A percentile compares a stretch with the other conserved stretches of the same genome.
These are phyloP conservation scores for Ichneumoninae sp. DNA, from an alignment of 2,888 invertebrate genomes.

Conservation along the genomic window DNA sequence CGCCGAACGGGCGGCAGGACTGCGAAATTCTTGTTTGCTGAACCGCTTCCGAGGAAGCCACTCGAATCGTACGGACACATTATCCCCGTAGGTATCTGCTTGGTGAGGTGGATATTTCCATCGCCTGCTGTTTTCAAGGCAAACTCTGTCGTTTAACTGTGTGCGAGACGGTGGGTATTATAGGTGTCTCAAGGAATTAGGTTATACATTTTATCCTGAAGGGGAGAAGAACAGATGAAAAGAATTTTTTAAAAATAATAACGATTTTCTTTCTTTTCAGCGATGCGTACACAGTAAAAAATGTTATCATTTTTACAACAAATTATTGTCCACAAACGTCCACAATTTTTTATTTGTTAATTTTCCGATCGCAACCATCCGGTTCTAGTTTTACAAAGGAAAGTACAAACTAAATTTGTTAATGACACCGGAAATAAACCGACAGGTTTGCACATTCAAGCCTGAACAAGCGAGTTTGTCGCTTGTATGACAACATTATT, in stretches of 20 bases:
- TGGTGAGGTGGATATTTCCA: constrained; percentile 4
- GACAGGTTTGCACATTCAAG: too few species aligned
- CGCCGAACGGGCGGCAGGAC: constrained; percentile 26
- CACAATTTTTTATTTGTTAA: too few species aligned
- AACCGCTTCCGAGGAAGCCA: constrained; percentile 60
- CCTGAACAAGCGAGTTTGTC: too few species aligned
- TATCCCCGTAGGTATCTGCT: constrained; percentile 10
- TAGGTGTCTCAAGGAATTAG: not conserved
- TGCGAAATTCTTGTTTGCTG: constrained; percentile 66
- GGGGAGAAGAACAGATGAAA: not conserved
- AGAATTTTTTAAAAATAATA: not conserved
- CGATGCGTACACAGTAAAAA: too few species aligned
- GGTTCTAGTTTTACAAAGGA: too few species aligned
- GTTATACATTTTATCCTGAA: not conserved
- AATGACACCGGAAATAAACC: too few species aligned
- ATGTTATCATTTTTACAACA: too few species aligned
- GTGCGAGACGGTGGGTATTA: not conserved
- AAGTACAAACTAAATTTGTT: too few species aligned
- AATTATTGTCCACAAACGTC: too few species aligned
- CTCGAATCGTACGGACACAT: constrained; percentile 54
- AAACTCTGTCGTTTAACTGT: not conserved
- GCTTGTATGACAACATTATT: too few species aligned
- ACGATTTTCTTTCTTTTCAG: not conserved
- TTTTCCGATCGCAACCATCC: too few species aligned
- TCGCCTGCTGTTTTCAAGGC: constrained; percentile 5